Percentiles rank a stretch among this genome's conserved stretches.
phyloP scores from a whole-genome alignment of 2,888 invertebrate genomes.

The Chymomyza procnemis region DNA sequence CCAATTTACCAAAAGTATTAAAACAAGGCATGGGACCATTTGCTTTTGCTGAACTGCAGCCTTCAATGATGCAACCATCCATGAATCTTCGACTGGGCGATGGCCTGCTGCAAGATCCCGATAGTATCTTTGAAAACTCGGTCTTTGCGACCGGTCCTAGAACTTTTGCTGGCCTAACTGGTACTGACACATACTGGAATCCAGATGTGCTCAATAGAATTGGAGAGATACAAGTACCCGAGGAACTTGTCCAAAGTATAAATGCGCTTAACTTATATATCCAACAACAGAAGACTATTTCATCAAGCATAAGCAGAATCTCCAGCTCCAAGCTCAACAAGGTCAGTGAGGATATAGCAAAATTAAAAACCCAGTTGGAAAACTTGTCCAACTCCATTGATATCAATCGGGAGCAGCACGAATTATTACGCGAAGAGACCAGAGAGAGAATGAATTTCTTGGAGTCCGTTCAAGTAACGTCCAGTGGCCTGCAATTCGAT shows the following conservation, averaged over 20 bases:
- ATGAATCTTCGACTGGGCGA: conserved; percentile 35
- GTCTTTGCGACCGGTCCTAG: conserved; percentile 50
- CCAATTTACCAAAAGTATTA: conserved; percentile 44
- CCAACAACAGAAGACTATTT: conserved; percentile 89
- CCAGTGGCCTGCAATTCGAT: conserved; percentile 87
- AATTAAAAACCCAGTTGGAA: conserved; percentile 72
- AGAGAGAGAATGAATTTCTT: conserved; percentile 85
- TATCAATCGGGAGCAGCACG: conserved; percentile 76
- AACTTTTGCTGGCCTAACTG: conserved; percentile 76
- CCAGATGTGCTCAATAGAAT: conserved; percentile 76
- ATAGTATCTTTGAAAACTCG: conserved; percentile 69
- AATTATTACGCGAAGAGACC: conserved; percentile 84
- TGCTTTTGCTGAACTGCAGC: conserved; percentile 63
- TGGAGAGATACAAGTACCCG: conserved; percentile 82
- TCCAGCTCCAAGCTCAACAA: conserved; percentile 79
- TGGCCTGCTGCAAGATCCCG: conserved; percentile 1
- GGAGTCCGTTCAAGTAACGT: conserved; percentile 88
- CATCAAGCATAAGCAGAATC: conserved; percentile 88
- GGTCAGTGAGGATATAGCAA: conserved; percentile 74
- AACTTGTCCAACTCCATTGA: conserved; percentile 77
- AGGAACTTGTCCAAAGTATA: conserved; percentile 87
- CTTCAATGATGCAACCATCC: conserved; percentile 61
- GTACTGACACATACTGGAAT: conserved; percentile 77
- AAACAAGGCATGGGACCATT: conserved; percentile 51
- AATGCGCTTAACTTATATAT: conserved; percentile 90